Base-by-base conservation (phyloP, 2,113 vertebrate genomes). In the Columbina picui region DNA sequence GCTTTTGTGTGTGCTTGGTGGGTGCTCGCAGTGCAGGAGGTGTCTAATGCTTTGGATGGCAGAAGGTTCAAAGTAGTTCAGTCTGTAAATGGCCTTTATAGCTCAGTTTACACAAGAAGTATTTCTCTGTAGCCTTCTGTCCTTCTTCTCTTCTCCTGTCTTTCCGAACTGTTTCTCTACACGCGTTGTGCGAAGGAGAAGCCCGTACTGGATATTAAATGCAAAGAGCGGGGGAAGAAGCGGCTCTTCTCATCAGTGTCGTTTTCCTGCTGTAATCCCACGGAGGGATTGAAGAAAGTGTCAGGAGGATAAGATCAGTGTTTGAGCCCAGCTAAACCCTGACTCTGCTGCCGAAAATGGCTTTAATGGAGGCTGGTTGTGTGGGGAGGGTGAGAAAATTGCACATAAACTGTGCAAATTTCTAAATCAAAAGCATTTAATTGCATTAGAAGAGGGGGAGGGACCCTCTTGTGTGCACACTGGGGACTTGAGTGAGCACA, bases 381-480 rank as follows among this genome's bases (percentile, higher is more conserved):
- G 25, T 14, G 27, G 38, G 32, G 74, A 76, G 55, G 38, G 60
- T 73, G 70, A 89, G 68, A 92, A 96, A 95, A 92, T 77, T 7
- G 68, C 71, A 83, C 2, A 0, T 36, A 71, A 94, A 88, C 67
- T 25, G 87, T 80, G 85, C 83, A 85, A 39, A 94, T 96, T 96
- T 78, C 83, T 93, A 74, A 93, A 93, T 94, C 90, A 94, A 91
- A 95, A 90, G 79, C 88, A 80, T 92, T 95, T 87, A 93, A 90
- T 96, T 86, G 71, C 3, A 2, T 81, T 96, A 45, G 89, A 88
- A 85, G 88, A 84, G 56, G 12, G 52, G 89, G 91, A 95, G 86
- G 83, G 52, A 75, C 84, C 64, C 15, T 89, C 87, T 65, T 82
- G 77, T 83, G 77, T 74, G 70, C 49, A 70, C 57, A 6, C 11